These are phyloP conservation scores for Tolypeutes matacus DNA, from an alignment of 2,797 vertebrate genomes.

Conservation along the genomic window DNA sequence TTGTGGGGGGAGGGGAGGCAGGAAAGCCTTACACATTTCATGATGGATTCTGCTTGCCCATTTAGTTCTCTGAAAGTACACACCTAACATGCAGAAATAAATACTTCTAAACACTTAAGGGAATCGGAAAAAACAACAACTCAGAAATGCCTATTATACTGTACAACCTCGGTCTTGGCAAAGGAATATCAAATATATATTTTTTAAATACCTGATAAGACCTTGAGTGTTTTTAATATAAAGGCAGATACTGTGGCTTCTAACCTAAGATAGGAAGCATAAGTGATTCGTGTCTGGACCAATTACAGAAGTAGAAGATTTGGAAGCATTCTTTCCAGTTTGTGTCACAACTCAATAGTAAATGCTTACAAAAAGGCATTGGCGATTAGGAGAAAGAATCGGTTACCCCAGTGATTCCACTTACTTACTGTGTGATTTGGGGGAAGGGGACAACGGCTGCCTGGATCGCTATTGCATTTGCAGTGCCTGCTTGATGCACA, in stretches of 20 bases:
- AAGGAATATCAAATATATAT: neutral
- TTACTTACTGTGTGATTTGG: neutral
- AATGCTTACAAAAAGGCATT: conserved; percentile 1
- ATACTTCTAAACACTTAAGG: neutral
- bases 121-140: neutral
- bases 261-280: conserved; percentile 3
- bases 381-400: neutral
- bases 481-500: neutral
- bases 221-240: conserved; percentile 16
- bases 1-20: too few species aligned
- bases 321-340: neutral
- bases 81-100: conserved; percentile 11
- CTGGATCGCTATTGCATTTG: neutral
- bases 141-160: neutral
- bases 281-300: neutral
- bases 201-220: conserved; percentile 24
- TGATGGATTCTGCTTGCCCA: conserved; percentile 1
- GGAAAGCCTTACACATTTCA: neutral
- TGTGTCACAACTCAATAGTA: neutral
- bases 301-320: neutral
- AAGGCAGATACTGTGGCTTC: conserved; percentile 7
- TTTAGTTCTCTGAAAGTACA: neutral
- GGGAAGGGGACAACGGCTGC: neutral
- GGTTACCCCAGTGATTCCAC: neutral
- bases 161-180: conserved; percentile 4